Base-by-base conservation (phyloP, 2,888 invertebrate genomes). In the Torymus aiolomorphi region DNA sequence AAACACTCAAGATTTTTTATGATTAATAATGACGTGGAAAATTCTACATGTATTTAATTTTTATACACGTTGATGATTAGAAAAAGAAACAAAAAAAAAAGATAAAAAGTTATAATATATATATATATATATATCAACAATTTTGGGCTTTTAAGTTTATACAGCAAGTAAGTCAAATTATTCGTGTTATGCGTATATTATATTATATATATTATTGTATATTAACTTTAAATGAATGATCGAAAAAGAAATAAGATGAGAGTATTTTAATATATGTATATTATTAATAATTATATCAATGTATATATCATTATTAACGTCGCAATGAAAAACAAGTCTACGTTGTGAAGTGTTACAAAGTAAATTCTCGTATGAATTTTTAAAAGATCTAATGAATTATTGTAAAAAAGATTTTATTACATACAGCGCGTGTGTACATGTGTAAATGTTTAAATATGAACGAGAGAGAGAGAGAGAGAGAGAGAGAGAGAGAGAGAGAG, bases 251-350 rank as follows among this genome's bases (percentile, higher is more conserved):
- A n/a, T 51, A n/a, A 71, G 59, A 75, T n/a, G 59, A 75, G 51
- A 65, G 24, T 63, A 78, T 70, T 57, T 65, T 72, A 63, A 72
- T 75, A 62, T 75, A 59, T 75, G 63, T 59, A 65, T 74, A 79
- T 71, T 62, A 63, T 31, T 31, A 31, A 5, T 66, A 71, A 73
- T 65, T 69, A 80, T 59, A 16, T 69, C 71, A 67, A 75, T 76
- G 76, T 80, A 80, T 69, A 74, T 76, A 74, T 80, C 3, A 73
- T 63, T 61, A 51, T 66, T 31, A 31, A 31, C 42, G 66, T 76
- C 10, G 5, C 13, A n/a, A 24, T 12, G 24, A 62, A 56, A 69
- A 13, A 56, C 52, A 66, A 65, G 14, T 77, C 12, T 77, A 70
- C 54, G 51, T 77, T 77, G 70, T 66, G 18, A 75, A 76, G 66